Evolutionary conservation across 37 sponge, comb jelly and placozoan species (phyloP).

Genomic region (Halisarca cf. caerulea): DNA sequence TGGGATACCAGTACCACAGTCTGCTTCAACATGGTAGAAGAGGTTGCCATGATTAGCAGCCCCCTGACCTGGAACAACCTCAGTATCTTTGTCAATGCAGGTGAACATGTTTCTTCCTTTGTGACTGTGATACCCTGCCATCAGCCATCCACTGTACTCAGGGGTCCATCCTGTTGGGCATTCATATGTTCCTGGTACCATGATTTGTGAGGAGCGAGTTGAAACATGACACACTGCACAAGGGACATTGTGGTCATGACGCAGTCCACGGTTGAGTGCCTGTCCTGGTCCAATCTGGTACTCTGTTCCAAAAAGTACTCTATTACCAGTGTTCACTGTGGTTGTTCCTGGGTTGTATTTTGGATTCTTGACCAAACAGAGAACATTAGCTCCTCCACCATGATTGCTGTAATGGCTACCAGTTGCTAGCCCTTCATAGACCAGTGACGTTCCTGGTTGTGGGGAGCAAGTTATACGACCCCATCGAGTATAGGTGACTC

Average conservation of each 20-base stretch:
- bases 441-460: background rate
- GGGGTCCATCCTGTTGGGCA: constrained; percentile 53
- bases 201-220: constrained; percentile 18
- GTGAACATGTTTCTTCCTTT: constrained; percentile 33
- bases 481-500: constrained; percentile 21
- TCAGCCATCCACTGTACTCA: constrained; percentile 66
- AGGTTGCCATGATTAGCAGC: constrained; percentile 29
- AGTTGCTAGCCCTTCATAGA: constrained; percentile 30
- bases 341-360: constrained; percentile 2
- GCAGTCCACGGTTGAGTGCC: background rate
- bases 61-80: constrained; percentile 21
- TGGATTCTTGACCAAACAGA: constrained; percentile 40
- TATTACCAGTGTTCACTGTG: background rate
- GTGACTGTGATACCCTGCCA: constrained; percentile 28
- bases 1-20: constrained; percentile 40
- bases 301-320: constrained; percentile 36
- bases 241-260: constrained; percentile 40
- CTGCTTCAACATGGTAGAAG: constrained; percentile 47
- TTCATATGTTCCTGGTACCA: constrained; percentile 45
- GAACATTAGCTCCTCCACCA: constrained; percentile 45
- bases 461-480: constrained; percentile 31
- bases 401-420: background rate
- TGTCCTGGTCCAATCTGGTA: constrained; percentile 8
- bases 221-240: constrained; percentile 62
- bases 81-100: constrained; percentile 60